Conservation (phyloP, 2,888 invertebrate species). For the Aleiodes alternator region DNA sequence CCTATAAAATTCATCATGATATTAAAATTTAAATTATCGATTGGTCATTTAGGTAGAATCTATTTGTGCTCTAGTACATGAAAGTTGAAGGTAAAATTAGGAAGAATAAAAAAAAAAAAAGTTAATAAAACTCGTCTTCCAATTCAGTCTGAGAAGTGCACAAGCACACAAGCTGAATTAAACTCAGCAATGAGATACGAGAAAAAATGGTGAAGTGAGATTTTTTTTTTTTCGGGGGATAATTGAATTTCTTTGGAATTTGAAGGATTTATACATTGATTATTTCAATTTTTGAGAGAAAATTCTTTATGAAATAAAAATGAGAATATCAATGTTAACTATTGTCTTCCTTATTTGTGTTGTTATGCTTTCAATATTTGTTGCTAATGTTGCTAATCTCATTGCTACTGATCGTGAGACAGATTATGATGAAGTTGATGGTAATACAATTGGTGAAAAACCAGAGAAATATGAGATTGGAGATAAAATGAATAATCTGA, state of each 20-base stretch:
- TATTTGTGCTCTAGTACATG: background rate
- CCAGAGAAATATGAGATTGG: slow-evolving; percentile 75
- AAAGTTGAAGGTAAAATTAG: background rate
- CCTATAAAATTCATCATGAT: too few species aligned
- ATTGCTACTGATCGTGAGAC: slow-evolving; percentile 70
- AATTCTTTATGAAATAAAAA: slow-evolving; percentile 64
- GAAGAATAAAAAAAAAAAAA: too few species aligned
- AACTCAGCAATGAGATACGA: background rate
- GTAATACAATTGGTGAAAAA: slow-evolving; percentile 53
- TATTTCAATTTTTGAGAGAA: background rate
- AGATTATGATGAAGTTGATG: slow-evolving; percentile 49
- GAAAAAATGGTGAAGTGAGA: background rate
- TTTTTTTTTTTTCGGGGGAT: background rate
- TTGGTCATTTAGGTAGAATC: background rate
- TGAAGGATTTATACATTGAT: background rate
- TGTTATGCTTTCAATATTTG: slow-evolving; percentile 81
- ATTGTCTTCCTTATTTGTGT: slow-evolving; percentile 80
- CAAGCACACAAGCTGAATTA: background rate
- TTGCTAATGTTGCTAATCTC: slow-evolving; percentile 83
- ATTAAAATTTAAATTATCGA: too few species aligned
- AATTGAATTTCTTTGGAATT: background rate
- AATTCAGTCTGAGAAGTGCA: background rate
- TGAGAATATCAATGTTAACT: slow-evolving; percentile 82
- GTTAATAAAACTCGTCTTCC: background rate
- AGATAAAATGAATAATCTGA: slow-evolving; percentile 79